These are phyloP conservation scores for Anagrus nilaparvatae DNA, from an alignment of 1,140 invertebrate genomes.

Conservation along the genomic window DNA sequence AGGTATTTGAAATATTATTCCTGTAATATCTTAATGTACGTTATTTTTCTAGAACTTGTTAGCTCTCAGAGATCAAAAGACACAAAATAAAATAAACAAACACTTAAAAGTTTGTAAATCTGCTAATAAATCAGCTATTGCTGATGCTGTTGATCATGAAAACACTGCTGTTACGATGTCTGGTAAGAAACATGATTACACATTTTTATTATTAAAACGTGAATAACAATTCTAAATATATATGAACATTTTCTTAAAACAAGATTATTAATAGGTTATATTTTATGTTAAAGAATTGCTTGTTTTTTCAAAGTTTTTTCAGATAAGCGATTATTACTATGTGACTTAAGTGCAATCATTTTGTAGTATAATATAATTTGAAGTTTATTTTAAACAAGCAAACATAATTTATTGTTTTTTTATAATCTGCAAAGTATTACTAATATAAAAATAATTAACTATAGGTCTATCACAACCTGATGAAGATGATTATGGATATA, in stretches of 20 bases:
- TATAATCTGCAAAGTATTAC: conserved; percentile 9
- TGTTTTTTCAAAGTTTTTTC: no score
- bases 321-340: no score
- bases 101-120: conserved; percentile 75
- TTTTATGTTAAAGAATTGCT: no score
- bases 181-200: no score
- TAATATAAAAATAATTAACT: conserved; percentile 11
- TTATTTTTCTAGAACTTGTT: conserved; percentile 47
- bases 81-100: conserved; percentile 55
- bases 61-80: conserved; percentile 62
- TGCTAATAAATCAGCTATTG: conserved; percentile 74
- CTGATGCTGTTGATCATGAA: conserved; percentile 67
- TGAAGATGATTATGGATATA: conserved; percentile 85
- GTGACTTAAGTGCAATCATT: no score
- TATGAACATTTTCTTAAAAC: no score
- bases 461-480: conserved; percentile 66
- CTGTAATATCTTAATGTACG: background rate
- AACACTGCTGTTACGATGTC: conserved; percentile 64
- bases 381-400: background rate
- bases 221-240: no score
- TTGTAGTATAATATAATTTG: background rate
- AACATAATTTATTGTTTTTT: background rate
- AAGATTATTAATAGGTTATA: no score
- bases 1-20: background rate
- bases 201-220: no score